A percentile compares a stretch with the other conserved stretches of the same genome.
These are phyloP conservation scores for Noctua pronuba DNA, from an alignment of 2,888 invertebrate genomes.

Conservation along the genomic window DNA sequence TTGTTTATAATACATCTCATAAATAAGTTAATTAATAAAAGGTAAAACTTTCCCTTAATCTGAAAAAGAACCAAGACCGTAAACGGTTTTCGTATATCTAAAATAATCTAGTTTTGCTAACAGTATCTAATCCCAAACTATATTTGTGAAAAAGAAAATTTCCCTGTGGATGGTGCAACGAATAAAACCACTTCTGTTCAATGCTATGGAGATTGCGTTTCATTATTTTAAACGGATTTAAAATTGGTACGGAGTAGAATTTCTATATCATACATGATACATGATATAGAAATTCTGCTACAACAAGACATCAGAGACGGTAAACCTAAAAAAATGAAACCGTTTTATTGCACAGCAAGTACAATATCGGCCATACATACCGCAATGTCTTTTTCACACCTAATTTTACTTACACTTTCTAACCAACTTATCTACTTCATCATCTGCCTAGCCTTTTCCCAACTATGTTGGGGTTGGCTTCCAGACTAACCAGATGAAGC, in stretches of 20 bases:
- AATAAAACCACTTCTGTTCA: conserved; percentile 11
- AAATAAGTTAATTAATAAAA: conserved; percentile 26
- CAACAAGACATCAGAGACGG: neutral
- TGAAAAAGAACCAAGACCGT: neutral
- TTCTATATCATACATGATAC: too few species aligned
- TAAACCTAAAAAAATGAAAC: neutral
- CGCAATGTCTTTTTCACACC: neutral
- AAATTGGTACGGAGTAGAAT: neutral
- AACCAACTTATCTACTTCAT: neutral
- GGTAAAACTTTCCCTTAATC: neutral
- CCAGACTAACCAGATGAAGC: too few species aligned
- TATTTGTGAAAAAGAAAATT: conserved; percentile 29
- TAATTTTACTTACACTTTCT: neutral
- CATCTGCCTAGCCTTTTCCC: too few species aligned
- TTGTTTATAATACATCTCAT: conserved; percentile 15
- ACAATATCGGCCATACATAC: neutral
- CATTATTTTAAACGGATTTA: conserved; percentile 18
- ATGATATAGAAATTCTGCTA: neutral
- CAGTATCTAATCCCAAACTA: conserved; percentile 22
- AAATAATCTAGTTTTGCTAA: conserved; percentile 12
- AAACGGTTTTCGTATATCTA: neutral
- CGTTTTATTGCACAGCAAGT: neutral
- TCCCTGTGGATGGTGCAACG: conserved; percentile 7
- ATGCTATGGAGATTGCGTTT: conserved; percentile 12
- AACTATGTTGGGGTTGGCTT: too few species aligned